Evolutionary conservation across 2,113 vertebrate species (phyloP).

Genomic region (Balaeniceps rex): DNA sequence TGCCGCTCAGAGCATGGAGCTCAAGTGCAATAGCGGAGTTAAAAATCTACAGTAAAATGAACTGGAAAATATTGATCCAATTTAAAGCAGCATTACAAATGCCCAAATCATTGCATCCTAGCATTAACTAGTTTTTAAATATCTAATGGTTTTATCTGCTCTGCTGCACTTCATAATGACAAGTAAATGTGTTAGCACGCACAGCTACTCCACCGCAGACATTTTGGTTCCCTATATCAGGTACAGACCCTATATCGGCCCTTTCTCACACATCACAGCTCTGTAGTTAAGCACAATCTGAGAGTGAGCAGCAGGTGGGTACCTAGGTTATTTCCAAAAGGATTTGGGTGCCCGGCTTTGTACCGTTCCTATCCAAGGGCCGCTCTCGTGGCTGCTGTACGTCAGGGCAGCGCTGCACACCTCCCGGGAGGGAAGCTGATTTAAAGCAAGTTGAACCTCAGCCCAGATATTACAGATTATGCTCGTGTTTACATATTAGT

Average conservation of each 20-base stretch:
- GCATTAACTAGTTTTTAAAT: constrained; percentile 67
- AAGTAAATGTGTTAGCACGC: constrained; percentile 25
- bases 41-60: constrained; percentile 60
- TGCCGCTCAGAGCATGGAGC: neutral
- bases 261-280: neutral
- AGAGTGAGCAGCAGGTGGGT: too few species aligned
- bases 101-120: constrained; percentile 62
- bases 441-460: neutral
- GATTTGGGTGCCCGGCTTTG: neutral
- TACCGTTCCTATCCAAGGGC: neutral
- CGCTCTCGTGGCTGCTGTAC: accelerated
- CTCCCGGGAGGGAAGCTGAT: neutral
- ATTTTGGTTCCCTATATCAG: neutral
- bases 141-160: constrained; percentile 55
- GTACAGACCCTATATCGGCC: neutral
- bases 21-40: neutral
- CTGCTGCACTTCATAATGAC: constrained; percentile 60
- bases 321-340: neutral
- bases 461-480: neutral
- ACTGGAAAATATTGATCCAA: constrained; percentile 65
- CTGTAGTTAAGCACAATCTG: neutral
- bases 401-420: neutral
- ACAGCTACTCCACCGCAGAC: neutral
- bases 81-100: constrained; percentile 50
- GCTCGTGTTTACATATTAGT: neutral